Percentiles rank a stretch among this genome's conserved stretches.
Conservation (phyloP, 2,113 vertebrate species). For the Pedetes capensis region DNA sequence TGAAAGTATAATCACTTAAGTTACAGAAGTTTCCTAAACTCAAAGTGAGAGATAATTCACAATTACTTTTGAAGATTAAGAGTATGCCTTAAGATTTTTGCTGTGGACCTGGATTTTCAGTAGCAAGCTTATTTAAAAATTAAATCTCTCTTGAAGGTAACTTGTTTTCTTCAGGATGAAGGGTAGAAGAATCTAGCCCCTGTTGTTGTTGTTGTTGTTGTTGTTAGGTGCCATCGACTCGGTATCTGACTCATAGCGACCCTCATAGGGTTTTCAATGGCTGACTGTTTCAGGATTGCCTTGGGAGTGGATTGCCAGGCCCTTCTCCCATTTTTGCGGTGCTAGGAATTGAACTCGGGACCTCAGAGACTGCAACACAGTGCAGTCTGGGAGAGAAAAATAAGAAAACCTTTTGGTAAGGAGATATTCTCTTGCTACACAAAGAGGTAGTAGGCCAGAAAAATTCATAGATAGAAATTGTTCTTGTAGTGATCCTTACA, state of each 20-base stretch:
- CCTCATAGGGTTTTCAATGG: too few species aligned
- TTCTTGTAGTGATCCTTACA: not conserved
- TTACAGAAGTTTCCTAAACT: not conserved
- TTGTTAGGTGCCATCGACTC: too few species aligned
- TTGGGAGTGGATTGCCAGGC: too few species aligned
- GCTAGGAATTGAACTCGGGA: too few species aligned
- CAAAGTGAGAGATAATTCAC: slow-evolving; percentile 19
- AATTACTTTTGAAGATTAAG: not conserved
- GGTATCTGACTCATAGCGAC: too few species aligned
- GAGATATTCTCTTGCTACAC: not conserved
- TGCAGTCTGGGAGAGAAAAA: not conserved
- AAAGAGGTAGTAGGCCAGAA: not conserved
- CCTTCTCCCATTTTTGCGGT: too few species aligned
- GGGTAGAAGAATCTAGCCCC: not conserved
- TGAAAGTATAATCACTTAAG: slow-evolving; percentile 7
- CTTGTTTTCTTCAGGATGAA: not conserved
- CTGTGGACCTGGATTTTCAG: not conserved
- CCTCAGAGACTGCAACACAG: too few species aligned
- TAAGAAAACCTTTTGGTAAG: not conserved
- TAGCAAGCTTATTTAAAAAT: not conserved
- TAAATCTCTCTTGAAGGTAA: not conserved
- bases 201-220: too few species aligned
- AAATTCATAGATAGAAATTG: not conserved
- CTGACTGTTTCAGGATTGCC: too few species aligned
- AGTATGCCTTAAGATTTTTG: not conserved